Evolutionary conservation across 2,888 invertebrate species (phyloP), one percentile per base, ranked within the genome.

Genomic region (Elysia crispata): DNA sequence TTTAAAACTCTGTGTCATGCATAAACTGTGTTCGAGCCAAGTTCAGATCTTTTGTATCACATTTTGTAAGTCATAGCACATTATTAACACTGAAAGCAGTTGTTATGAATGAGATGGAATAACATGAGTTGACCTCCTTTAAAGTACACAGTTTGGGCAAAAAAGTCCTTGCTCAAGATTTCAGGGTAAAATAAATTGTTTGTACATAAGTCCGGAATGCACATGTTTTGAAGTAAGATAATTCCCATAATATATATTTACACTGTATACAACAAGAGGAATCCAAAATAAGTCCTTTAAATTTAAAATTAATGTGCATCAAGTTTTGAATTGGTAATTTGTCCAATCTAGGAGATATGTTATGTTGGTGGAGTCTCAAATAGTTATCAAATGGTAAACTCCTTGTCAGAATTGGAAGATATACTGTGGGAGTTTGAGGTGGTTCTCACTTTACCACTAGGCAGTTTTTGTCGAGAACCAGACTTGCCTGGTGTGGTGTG

Each of bases 321-420:
- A 3, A 23, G 60, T 6, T 6, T 23, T 60, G n/a, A 20, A 60
- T 60, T 23, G 60, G 3, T 8, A 60, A 23, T 60, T 23, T 60
- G 20, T 20, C 23, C 60, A 60, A 60, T 15, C 3, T 8, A 13
- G 67, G 15, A 25, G 20, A 23, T 18, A 72, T n/a, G 62, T 30
- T 54, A 41, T 79, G 25, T 74, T 75, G 41, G 3, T 41, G 41
- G 41, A 11, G 41, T 41, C 41, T 41, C 11, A 41, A 69, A 76
- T 66, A 76, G 20, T 60, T 33, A 25, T 81, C 82, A 87, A 76
- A 87, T 87, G 30, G 86, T 82, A 75, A 88, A 85, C 76, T 88
- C 88, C 74, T 86, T 86, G 76, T 88, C 88, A 1, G 88, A 87
- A 25, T 85, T 86, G 1, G 88, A 86, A 13, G 86, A 86, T 20